Evolutionary conservation across 2,888 invertebrate species (phyloP).

Genomic region (Xiphydria camelus): DNA sequence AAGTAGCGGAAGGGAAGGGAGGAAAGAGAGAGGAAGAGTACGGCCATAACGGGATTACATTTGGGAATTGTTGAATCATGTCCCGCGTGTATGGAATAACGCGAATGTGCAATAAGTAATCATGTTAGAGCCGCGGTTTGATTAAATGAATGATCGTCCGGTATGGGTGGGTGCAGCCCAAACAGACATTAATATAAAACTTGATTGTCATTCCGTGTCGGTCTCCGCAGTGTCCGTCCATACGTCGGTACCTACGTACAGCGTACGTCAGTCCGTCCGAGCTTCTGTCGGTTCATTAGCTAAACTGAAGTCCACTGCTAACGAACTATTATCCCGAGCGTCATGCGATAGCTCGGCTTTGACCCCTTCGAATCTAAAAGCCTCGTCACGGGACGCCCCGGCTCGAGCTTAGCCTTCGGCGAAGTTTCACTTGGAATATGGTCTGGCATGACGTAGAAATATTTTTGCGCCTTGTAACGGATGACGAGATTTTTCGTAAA

Average conservation of each 20-base stretch:
- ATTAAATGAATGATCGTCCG: constrained; percentile 48
- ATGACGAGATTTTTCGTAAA: too few species aligned
- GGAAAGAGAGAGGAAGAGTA: too few species aligned
- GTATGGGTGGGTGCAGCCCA: constrained; percentile 31
- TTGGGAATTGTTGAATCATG: constrained; percentile 48
- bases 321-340: constrained; percentile 15
- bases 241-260: background rate
- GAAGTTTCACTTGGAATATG: too few species aligned
- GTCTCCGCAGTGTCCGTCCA: background rate
- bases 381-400: too few species aligned
- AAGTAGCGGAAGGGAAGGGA: constrained; percentile 1
- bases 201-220: constrained; percentile 41
- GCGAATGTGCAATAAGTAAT: constrained; percentile 49
- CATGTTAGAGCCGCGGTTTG: constrained; percentile 46
- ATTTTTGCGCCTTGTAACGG: too few species aligned
- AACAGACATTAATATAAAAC: constrained; percentile 41
- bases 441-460: too few species aligned
- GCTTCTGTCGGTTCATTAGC: constrained; percentile 17
- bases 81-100: constrained; percentile 40
- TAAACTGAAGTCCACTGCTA: constrained; percentile 17
- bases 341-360: constrained; percentile 14
- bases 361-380: too few species aligned
- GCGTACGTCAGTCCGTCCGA: constrained; percentile 6
- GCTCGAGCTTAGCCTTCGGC: too few species aligned
- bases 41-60: constrained; percentile 37